A percentile compares a stretch with the other conserved stretches of the same genome.
phyloP scores from a whole-genome alignment of 2,113 vertebrate genomes.

The Hemiprocne comata region DNA sequence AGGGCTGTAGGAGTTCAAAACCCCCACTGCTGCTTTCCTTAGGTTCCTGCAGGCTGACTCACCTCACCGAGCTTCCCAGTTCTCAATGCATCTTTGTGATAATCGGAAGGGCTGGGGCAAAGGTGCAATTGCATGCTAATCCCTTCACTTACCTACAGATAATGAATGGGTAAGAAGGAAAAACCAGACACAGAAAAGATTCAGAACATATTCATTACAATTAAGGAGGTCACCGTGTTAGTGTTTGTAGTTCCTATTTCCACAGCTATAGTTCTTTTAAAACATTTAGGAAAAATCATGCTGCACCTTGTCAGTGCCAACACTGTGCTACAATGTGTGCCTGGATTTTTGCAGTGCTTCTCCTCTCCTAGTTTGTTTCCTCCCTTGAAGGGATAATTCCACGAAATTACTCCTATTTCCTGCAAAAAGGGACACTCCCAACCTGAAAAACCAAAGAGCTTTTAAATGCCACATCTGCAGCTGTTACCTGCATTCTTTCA shows the following conservation, averaged over 20 bases:
- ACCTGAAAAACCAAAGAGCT: neutral
- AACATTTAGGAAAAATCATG: neutral
- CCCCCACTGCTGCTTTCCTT: neutral
- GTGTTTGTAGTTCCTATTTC: neutral
- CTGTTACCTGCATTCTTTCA: conserved; percentile 19
- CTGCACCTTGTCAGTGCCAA: neutral
- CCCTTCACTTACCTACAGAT: conserved; percentile 42
- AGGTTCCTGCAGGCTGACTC: neutral
- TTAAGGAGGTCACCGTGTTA: neutral
- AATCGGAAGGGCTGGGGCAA: conserved; percentile 36
- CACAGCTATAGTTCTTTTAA: neutral
- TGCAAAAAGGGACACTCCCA: conserved; percentile 12
- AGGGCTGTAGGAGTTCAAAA: neutral
- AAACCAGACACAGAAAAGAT: conserved; percentile 25
- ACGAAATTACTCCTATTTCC: neutral
- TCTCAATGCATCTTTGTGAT: neutral
- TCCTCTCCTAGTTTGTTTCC: neutral
- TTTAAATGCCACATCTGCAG: neutral
- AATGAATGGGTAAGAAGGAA: conserved; percentile 51
- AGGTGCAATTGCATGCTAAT: conserved; percentile 42
- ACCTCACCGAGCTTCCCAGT: neutral
- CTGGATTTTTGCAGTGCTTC: neutral
- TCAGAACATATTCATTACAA: conserved; percentile 35
- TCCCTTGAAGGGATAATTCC: neutral
- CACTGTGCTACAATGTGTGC: neutral